Evolutionary conservation across 2,888 invertebrate genomes (phyloP).

Genomic region (Lordiphosa fenestrarum): DNA sequence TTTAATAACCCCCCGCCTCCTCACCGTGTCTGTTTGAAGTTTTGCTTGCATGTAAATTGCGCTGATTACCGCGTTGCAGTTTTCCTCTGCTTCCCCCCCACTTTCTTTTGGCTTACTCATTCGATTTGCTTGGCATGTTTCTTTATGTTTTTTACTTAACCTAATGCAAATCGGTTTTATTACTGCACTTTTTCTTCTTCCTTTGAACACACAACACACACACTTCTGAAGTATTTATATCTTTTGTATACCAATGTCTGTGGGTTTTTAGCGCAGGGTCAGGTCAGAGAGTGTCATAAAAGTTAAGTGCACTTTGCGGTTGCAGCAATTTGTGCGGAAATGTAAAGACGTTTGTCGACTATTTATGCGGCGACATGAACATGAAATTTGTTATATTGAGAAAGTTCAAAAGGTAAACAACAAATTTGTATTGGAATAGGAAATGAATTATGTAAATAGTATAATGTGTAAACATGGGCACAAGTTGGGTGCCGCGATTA

Average conservation of each 20-base stretch:
- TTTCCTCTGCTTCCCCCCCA: constrained; percentile 22
- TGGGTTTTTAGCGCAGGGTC: constrained; percentile 49
- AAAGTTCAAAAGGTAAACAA: constrained; percentile 31
- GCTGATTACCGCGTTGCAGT: constrained; percentile 68
- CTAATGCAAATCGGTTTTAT: constrained; percentile 65
- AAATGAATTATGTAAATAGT: no score
- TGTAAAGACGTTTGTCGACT: constrained; percentile 51
- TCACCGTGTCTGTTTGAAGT: constrained; percentile 57
- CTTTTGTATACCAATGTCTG: constrained; percentile 3
- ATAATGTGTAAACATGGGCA: no score
- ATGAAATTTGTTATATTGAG: constrained; percentile 23
- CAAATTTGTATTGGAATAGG: constrained; percentile 15
- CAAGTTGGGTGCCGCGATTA: no score
- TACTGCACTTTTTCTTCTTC: constrained; percentile 43
- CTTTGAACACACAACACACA: constrained; percentile 12
- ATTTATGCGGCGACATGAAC: constrained; percentile 17
- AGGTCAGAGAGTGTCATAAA: constrained; percentile 43
- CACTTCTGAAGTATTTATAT: constrained; percentile 55
- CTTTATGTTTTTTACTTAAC: constrained; percentile 45
- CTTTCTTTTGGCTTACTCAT: constrained; percentile 59
- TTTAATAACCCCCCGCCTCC: constrained; percentile 42
- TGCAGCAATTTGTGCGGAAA: constrained; percentile 51
- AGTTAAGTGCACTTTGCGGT: constrained; percentile 51
- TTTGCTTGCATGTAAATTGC: constrained; percentile 70
- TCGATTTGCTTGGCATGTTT: constrained; percentile 63